A percentile compares a stretch with the other conserved stretches of the same genome.
Conservation (phyloP, 1,140 invertebrate species). For the Camponotus pennsylvanicus region DNA sequence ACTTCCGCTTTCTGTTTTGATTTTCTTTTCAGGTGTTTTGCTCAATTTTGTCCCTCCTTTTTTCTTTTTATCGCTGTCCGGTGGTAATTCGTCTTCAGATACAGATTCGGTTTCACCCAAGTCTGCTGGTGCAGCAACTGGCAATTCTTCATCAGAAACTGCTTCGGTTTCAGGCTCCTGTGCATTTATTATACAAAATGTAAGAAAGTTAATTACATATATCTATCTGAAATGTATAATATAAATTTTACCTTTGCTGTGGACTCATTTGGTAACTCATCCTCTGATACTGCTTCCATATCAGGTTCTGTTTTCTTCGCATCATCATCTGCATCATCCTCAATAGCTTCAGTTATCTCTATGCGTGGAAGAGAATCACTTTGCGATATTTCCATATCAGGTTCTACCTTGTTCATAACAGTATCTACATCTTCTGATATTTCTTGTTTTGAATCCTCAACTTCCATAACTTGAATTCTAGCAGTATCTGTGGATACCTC, state of each 20-base stretch:
- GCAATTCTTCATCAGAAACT: slow-evolving; percentile 92
- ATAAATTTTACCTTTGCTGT: slow-evolving; percentile 80
- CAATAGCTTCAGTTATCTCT: slow-evolving; percentile 42
- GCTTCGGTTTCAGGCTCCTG: slow-evolving; percentile 89
- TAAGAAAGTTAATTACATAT: not conserved
- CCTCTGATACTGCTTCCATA: slow-evolving; percentile 90
- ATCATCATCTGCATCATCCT: slow-evolving; percentile 50
- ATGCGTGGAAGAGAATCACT: slow-evolving; percentile 32
- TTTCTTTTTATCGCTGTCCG: slow-evolving; percentile 85
- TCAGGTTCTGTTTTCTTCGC: slow-evolving; percentile 87
- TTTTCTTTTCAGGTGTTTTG: slow-evolving; percentile 79
- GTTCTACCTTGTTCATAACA: slow-evolving; percentile 62
- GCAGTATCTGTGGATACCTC: slow-evolving; percentile 62
- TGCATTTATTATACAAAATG: not conserved
- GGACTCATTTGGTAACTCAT: slow-evolving; percentile 87
- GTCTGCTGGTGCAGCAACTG: slow-evolving; percentile 91
- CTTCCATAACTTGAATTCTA: slow-evolving; percentile 71
- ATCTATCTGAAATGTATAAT: not conserved
- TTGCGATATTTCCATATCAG: slow-evolving; percentile 59
- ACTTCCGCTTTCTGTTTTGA: slow-evolving; percentile 80
- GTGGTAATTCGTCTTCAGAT: slow-evolving; percentile 92
- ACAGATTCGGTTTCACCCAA: slow-evolving; percentile 94
- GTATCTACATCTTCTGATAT: slow-evolving; percentile 64
- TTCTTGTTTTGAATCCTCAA: slow-evolving; percentile 74
- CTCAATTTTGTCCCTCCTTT: slow-evolving; percentile 77